Conservation (phyloP, 2,888 invertebrate species). For the Tachina lurida region DNA sequence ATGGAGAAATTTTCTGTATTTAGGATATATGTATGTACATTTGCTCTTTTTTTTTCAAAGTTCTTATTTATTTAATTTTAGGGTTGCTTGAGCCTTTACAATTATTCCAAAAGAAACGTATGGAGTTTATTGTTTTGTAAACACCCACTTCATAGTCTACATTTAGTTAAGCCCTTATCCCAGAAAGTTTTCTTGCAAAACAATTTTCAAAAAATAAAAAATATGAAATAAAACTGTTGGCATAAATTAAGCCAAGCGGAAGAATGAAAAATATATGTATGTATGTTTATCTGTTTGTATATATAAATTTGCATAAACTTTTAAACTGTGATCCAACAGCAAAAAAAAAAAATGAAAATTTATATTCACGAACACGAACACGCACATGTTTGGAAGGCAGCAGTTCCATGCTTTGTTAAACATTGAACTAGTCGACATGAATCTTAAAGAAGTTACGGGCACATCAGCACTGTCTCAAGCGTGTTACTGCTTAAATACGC, state of each 20-base stretch:
- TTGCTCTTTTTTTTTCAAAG: no score
- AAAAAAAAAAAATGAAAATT: background rate
- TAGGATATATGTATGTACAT: no score
- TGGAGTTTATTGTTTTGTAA: constrained; percentile 37
- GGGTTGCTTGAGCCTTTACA: background rate
- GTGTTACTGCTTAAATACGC: background rate
- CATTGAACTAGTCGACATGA: constrained; percentile 25
- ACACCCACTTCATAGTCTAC: background rate
- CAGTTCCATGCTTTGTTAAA: background rate
- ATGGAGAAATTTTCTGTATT: no score
- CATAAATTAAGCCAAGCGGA: constrained; percentile 30
- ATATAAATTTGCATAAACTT: constrained; percentile 22
- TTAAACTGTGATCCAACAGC: background rate
- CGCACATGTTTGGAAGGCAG: background rate
- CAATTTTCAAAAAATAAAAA: background rate
- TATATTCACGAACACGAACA: background rate
- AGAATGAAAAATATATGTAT: background rate
- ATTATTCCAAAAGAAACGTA: background rate
- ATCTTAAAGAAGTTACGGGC: constrained; percentile 56
- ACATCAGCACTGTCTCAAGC: constrained; percentile 1
- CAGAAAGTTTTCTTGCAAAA: background rate
- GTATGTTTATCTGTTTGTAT: background rate
- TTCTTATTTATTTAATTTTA: background rate
- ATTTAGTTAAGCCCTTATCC: background rate
- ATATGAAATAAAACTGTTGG: constrained; percentile 16